phyloP scores from a whole-genome alignment of 2,797 vertebrate species.

The Coregonus ussuriensis region DNA sequence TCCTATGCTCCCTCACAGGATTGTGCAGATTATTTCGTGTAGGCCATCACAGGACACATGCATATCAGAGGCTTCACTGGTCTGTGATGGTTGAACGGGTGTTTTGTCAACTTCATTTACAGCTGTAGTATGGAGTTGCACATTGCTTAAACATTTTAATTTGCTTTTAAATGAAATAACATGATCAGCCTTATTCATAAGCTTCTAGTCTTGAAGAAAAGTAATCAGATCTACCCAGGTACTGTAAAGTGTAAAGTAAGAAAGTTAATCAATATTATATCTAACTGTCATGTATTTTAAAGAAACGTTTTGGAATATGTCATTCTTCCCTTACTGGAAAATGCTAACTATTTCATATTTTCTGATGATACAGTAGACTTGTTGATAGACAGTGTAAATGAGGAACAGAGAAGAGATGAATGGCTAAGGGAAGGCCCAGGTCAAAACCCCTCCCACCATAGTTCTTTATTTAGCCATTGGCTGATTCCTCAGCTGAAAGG shows the following conservation, averaged over 20 bases:
- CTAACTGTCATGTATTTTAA: background rate
- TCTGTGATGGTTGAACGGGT: background rate
- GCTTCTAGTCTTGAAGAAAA: slow-evolving; percentile 11
- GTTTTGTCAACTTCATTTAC: background rate
- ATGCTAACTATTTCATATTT: background rate
- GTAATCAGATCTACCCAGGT: slow-evolving; percentile 9
- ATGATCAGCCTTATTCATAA: slow-evolving; percentile 18
- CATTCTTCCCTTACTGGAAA: background rate
- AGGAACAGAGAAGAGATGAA: background rate
- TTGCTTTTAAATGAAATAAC: slow-evolving; percentile 4
- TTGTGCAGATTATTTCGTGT: slow-evolving; percentile 49
- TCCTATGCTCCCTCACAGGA: slow-evolving; percentile 42
- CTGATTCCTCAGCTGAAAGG: slow-evolving; percentile 32
- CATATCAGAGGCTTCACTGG: background rate
- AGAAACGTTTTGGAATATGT: background rate
- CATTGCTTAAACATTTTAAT: background rate
- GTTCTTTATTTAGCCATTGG: slow-evolving; percentile 12
- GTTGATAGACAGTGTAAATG: background rate
- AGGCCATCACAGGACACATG: slow-evolving; percentile 9
- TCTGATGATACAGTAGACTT: background rate
- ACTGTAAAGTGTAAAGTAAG: slow-evolving; percentile 5
- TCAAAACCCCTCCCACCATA: background rate
- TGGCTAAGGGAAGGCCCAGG: background rate
- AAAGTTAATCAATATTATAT: slow-evolving; percentile 6
- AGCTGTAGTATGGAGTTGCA: background rate